Evolutionary conservation across 1,140 invertebrate species (phyloP).

Genomic region (Lucilia sericata): DNA sequence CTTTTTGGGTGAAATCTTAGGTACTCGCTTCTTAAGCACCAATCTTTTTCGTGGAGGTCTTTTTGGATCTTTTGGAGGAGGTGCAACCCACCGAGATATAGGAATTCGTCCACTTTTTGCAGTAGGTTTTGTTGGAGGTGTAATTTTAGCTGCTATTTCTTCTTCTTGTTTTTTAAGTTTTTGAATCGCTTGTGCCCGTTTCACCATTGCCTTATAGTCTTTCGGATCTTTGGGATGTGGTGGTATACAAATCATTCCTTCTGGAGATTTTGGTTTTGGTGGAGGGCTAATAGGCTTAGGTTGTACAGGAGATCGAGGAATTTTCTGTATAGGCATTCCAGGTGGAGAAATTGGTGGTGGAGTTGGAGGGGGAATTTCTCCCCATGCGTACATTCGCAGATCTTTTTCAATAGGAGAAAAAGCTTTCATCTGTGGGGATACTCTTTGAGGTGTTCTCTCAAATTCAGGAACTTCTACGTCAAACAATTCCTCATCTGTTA

Average conservation of each 20-base stretch:
- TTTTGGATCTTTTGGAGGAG: neutral
- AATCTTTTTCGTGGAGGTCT: neutral
- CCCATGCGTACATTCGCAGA: neutral
- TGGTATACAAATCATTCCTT: slow-evolving; percentile 5
- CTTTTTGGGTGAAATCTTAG: neutral
- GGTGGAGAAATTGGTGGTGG: neutral
- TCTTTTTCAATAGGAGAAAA: neutral
- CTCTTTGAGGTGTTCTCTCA: neutral
- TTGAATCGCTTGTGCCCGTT: neutral
- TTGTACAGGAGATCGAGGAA: neutral
- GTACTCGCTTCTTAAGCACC: neutral
- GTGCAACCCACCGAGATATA: neutral
- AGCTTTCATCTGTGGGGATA: neutral
- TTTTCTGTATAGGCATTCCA: neutral
- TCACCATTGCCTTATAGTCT: slow-evolving; percentile 18
- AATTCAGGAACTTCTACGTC: neutral
- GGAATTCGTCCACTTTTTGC: neutral
- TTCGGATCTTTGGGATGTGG: slow-evolving; percentile 29
- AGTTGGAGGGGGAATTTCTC: neutral
- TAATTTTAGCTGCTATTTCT: neutral
- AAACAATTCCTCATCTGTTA: slow-evolving; percentile 13
- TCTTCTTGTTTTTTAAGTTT: slow-evolving; percentile 8
- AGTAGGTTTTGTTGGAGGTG: neutral
- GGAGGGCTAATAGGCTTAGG: neutral
- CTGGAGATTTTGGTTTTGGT: neutral